These are phyloP conservation scores for Corythornis madagascariensis DNA, from an alignment of 2,113 vertebrate genomes.

Conservation along the genomic window DNA sequence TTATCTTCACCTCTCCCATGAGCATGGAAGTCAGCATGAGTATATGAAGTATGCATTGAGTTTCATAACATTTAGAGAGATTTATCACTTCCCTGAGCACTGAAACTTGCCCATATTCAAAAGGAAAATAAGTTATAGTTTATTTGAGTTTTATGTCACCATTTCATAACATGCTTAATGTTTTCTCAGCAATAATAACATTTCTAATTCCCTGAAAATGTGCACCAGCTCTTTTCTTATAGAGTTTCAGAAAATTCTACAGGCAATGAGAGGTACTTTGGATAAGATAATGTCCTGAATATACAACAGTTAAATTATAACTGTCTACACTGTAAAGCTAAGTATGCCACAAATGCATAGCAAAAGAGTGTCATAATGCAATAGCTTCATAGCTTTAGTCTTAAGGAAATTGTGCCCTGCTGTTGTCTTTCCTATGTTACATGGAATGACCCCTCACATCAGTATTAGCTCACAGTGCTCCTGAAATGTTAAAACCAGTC, in stretches of 20 bases:
- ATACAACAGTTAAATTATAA: background rate
- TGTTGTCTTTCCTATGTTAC: background rate
- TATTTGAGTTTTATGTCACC: background rate
- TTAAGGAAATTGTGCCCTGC: background rate
- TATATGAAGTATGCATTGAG: background rate
- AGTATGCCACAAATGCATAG: background rate
- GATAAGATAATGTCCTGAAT: conserved; percentile 8
- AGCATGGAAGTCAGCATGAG: background rate
- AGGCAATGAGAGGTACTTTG: background rate
- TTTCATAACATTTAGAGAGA: background rate
- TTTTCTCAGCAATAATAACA: conserved; percentile 30
- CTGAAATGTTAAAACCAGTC: background rate
- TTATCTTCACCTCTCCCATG: background rate
- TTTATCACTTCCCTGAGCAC: background rate
- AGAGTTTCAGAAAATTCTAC: conserved; percentile 39
- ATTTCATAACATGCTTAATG: conserved; percentile 5
- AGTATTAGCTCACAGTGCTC: background rate
- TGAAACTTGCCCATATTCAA: background rate
- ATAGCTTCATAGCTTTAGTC: background rate
- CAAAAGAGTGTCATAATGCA: background rate
- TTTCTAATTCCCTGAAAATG: conserved; percentile 35
- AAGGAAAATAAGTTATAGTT: background rate
- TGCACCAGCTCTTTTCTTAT: conserved; percentile 15
- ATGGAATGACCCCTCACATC: background rate
- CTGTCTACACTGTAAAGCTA: background rate